Conservation (phyloP, 2,888 invertebrate genomes). For the Leuctra nigra region DNA sequence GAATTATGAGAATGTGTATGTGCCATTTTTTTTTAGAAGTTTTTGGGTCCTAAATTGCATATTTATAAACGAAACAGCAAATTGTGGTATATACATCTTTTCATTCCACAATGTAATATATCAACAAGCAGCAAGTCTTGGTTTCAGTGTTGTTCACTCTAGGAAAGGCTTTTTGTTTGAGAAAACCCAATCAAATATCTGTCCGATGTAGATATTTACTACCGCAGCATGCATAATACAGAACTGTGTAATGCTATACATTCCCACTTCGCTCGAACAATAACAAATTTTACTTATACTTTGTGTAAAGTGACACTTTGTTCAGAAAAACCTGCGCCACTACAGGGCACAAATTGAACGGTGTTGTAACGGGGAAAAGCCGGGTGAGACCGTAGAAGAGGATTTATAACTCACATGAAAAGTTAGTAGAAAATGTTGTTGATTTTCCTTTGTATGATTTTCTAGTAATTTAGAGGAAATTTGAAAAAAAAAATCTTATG, state of each 20-base stretch:
- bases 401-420: no score
- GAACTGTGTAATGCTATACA: neutral
- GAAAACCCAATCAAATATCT: constrained; percentile 27
- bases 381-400: no score
- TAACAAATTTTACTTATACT: constrained; percentile 18
- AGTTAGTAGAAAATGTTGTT: no score
- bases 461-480: no score
- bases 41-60: neutral
- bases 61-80: neutral
- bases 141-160: constrained; percentile 1
- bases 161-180: constrained; percentile 23
- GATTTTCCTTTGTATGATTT: no score
- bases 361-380: neutral
- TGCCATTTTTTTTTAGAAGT: no score
- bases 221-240: constrained; percentile 17
- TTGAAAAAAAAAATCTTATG: no score
- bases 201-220: constrained; percentile 26
- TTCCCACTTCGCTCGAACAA: constrained; percentile 5
- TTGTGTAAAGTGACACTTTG: constrained; percentile 4
- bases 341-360: constrained; percentile 11
- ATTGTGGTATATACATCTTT: constrained; percentile 9
- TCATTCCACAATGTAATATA: constrained; percentile 6
- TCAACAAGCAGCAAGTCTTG: constrained; percentile 4
- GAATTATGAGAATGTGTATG: neutral
- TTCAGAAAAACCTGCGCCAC: constrained; percentile 3